Base-by-base conservation (phyloP, 2,113 vertebrate species). In the Ageneiosus marmoratus region DNA sequence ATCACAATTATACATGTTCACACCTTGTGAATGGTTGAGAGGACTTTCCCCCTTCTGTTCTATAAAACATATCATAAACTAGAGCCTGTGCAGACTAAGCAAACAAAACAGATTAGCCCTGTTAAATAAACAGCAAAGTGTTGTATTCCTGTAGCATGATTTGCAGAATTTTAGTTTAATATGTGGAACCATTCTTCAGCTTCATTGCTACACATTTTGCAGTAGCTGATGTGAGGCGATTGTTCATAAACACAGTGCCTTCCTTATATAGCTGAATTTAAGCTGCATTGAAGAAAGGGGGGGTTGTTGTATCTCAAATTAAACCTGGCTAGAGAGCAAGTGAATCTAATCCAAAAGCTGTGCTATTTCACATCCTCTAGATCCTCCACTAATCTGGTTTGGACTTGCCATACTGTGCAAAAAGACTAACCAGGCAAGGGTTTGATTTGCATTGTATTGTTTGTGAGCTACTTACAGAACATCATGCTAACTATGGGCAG, bases 401-500 rank as follows among this genome's bases (percentile, higher is more conserved):
- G 3, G 5, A 53, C n/a, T 51, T 75, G 37, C 37, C 37, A 41
- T 5, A 41, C 37, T 41, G 3, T 41, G 37, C 37, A 2, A 5
- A 41, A 41, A 41, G n/a, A 80, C 70, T 84, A 79, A 46, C 22
- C 15, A 44, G 48, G 5, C 5, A 50, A 51, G 10, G 48, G 5
- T 32, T 53, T 73, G 44, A 12, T 29, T 53, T 53, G 73, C 51
- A 37, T 72, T 8, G 48, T 50, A 12, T 50, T 11, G 48, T 50
- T 50, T 50, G 48, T 12, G 5, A 41, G 37, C 18, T 20, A 27
- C 29, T 73, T 27, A 48, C 2, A 29, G 74, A 51, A 79, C 74
- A 55, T 11, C 11, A 11, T 72, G 69, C 85, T 85, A 88, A 89
- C 89, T 88, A 87, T 73, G 87, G 88, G n/a, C 9, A 65, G 41